Conservation (phyloP, 2,888 invertebrate genomes). For the Melinaea menophilus region DNA sequence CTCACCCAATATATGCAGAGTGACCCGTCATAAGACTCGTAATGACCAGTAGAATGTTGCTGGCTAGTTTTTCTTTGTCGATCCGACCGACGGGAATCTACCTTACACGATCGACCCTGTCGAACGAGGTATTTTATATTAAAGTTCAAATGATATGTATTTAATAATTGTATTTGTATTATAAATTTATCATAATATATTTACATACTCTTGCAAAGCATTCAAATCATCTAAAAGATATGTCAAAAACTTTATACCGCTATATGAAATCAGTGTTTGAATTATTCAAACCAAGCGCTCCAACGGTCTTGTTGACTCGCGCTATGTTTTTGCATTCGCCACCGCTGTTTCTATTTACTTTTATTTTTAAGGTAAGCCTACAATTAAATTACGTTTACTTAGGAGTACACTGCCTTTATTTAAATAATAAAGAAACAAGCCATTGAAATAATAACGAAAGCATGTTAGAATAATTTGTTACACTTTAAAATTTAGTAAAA, state of each 20-base stretch:
- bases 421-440: not conserved
- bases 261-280: slow-evolving; percentile 4
- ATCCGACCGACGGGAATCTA: no score
- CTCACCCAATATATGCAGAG: no score
- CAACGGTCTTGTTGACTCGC: slow-evolving; percentile 7
- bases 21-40: no score
- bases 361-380: slow-evolving; percentile 7
- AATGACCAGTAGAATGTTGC: no score
- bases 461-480: not conserved
- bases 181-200: not conserved
- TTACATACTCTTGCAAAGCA: not conserved
- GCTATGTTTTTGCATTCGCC: slow-evolving; percentile 2
- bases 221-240: slow-evolving; percentile 2
- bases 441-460: not conserved
- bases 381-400: slow-evolving; percentile 2
- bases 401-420: not conserved
- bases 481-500: no score
- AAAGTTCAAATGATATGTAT: no score
- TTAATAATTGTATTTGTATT: not conserved
- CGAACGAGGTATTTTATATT: no score
- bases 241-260: slow-evolving; percentile 4
- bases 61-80: no score
- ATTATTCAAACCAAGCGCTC: slow-evolving; percentile 1
- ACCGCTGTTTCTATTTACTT: slow-evolving; percentile 4
- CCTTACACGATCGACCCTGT: no score